These are phyloP conservation scores for Holotrichia oblita DNA, from an alignment of 1,140 invertebrate genomes.

Conservation along the genomic window DNA sequence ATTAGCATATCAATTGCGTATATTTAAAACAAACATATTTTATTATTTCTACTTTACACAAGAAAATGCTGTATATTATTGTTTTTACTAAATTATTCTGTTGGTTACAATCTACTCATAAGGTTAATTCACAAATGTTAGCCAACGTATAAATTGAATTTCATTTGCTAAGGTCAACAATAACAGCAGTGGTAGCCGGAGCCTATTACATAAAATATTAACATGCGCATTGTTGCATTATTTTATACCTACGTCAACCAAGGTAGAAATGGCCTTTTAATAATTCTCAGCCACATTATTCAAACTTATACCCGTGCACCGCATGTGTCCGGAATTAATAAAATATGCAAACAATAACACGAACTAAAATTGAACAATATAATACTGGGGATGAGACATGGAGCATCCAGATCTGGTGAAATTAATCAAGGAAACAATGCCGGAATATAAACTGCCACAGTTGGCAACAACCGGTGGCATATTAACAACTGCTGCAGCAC, in stretches of 20 bases:
- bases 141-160: not conserved
- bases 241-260: not conserved
- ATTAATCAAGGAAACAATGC: slow-evolving; percentile 27
- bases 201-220: not conserved
- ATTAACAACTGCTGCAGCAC: slow-evolving; percentile 21
- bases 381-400: not conserved
- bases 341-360: slow-evolving; percentile 30
- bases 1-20: too few relatives aligned
- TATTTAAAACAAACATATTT: too few relatives aligned
- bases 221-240: not conserved
- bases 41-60: too few relatives aligned
- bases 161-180: not conserved
- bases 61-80: too few relatives aligned
- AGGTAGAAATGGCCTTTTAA: not conserved
- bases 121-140: not conserved
- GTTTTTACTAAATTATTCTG: too few relatives aligned
- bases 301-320: not conserved
- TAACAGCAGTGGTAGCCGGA: not conserved
- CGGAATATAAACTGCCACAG: slow-evolving; percentile 23
- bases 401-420: slow-evolving; percentile 13
- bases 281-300: slow-evolving; percentile 3
- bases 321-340: slow-evolving; percentile 15
- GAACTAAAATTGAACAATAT: slow-evolving; percentile 33
- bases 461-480: slow-evolving; percentile 21
- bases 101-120: too few relatives aligned